Conservation (phyloP, 2,113 vertebrate genomes). For the Megalops atlanticus region DNA sequence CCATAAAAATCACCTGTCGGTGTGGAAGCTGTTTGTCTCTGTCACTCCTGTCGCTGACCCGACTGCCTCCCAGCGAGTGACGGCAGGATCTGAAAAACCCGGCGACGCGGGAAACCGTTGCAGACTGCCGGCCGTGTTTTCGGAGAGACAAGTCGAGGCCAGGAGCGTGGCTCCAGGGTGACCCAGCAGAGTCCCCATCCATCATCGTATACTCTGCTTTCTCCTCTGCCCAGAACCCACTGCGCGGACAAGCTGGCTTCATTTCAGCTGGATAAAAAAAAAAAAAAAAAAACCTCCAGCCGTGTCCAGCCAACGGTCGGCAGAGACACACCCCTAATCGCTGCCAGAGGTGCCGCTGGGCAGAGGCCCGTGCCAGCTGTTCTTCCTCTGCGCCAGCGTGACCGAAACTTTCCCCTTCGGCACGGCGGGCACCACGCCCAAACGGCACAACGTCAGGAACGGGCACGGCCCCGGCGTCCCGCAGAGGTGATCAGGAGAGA, state of each 20-base stretch:
- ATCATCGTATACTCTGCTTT: background rate
- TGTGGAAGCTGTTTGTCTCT: background rate
- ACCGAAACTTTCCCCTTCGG: background rate
- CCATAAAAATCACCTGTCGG: too few relatives aligned
- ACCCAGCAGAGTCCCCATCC: background rate
- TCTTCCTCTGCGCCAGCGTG: background rate
- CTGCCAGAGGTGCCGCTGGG: background rate
- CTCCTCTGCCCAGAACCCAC: background rate
- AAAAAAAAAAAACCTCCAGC: background rate
- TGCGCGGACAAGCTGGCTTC: background rate
- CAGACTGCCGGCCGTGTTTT: too few relatives aligned
- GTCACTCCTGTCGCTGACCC: constrained; percentile 19
- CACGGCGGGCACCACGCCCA: background rate
- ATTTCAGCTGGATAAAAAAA: background rate
- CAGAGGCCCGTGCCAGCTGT: background rate
- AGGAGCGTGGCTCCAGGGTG: too few relatives aligned
- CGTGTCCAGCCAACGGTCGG: background rate
- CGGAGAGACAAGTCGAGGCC: background rate
- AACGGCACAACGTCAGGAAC: background rate
- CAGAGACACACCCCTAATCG: background rate
- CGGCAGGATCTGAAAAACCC: background rate
- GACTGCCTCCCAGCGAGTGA: background rate
- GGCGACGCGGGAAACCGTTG: background rate
- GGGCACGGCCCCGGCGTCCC: too few relatives aligned
- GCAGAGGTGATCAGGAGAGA: too few relatives aligned